A percentile compares a stretch with the other conserved stretches of the same genome.
These are phyloP conservation scores for Heloderma charlesbogerti DNA, from an alignment of 2,113 vertebrate species.

Conservation along the genomic window DNA sequence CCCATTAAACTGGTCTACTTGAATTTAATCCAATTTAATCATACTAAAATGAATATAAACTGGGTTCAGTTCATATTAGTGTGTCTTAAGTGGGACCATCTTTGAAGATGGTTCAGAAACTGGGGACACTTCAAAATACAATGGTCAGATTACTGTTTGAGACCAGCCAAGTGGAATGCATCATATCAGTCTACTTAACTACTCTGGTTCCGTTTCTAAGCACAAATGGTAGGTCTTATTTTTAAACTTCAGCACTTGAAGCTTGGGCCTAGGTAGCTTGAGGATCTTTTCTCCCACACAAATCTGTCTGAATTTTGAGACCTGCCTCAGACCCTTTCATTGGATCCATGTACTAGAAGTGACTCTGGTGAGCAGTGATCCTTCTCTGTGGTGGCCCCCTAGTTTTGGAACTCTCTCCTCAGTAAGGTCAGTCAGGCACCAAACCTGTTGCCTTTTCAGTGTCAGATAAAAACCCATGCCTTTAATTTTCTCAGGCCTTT, in stretches of 20 bases:
- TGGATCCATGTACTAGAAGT: neutral
- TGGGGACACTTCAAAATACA: neutral
- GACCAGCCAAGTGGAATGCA: neutral
- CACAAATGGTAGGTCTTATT: neutral
- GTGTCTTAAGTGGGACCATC: neutral
- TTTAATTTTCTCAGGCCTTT: neutral
- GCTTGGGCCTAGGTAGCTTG: neutral
- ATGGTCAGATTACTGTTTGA: neutral
- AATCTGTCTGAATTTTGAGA: neutral
- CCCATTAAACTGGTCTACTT: neutral
- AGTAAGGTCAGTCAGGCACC: neutral
- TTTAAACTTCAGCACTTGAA: neutral
- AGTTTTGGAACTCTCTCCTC: neutral
- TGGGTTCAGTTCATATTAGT: neutral
- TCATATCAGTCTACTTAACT: neutral
- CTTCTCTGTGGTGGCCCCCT: neutral
- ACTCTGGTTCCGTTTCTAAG: neutral
- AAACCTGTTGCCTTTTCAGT: neutral
- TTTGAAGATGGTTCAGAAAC: neutral
- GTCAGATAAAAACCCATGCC: neutral
- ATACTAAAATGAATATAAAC: neutral
- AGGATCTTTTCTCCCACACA: neutral
- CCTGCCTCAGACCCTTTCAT: neutral
- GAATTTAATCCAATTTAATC: conserved; percentile 5
- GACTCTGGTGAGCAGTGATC: neutral